Conservation (phyloP, 2,888 invertebrate genomes). For the Dolichomitus sp. region DNA sequence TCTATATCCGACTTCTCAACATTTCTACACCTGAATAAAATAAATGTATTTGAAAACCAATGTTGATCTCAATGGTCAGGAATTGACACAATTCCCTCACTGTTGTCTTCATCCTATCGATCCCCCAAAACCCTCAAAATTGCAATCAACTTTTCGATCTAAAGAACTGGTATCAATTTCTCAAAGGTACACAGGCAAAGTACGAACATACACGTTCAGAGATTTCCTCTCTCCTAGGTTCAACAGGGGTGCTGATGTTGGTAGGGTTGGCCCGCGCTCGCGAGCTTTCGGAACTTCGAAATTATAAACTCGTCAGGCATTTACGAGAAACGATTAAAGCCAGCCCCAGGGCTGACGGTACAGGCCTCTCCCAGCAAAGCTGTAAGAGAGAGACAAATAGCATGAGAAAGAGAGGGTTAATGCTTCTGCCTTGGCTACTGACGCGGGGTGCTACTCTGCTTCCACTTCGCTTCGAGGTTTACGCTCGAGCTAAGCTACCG, state of each 20-base stretch:
- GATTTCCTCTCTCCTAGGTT: background rate
- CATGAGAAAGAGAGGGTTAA: constrained; percentile 59
- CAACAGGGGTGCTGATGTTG: background rate
- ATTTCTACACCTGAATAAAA: too few species aligned
- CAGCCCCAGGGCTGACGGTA: constrained; percentile 65
- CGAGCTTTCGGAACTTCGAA: constrained; percentile 74
- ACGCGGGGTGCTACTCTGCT: constrained; percentile 2
- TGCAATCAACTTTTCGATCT: background rate
- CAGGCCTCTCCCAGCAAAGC: constrained; percentile 34
- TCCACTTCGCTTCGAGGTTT: constrained; percentile 67
- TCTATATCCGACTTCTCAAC: too few species aligned
- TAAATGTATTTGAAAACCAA: too few species aligned
- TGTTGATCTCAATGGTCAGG: too few species aligned
- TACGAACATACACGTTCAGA: constrained; percentile 5
- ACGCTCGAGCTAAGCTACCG: constrained; percentile 75
- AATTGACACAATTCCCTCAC: too few species aligned
- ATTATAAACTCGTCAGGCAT: constrained; percentile 81
- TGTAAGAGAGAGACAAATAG: constrained; percentile 41
- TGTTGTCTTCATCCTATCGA: background rate
- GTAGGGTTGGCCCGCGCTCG: constrained; percentile 10
- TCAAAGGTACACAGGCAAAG: background rate
- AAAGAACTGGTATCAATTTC: background rate
- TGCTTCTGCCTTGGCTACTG: constrained; percentile 20
- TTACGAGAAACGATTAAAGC: constrained; percentile 80
- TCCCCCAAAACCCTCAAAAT: background rate